phyloP scores from a whole-genome alignment of 1,140 invertebrate species.

The Drosophila persimilis region DNA sequence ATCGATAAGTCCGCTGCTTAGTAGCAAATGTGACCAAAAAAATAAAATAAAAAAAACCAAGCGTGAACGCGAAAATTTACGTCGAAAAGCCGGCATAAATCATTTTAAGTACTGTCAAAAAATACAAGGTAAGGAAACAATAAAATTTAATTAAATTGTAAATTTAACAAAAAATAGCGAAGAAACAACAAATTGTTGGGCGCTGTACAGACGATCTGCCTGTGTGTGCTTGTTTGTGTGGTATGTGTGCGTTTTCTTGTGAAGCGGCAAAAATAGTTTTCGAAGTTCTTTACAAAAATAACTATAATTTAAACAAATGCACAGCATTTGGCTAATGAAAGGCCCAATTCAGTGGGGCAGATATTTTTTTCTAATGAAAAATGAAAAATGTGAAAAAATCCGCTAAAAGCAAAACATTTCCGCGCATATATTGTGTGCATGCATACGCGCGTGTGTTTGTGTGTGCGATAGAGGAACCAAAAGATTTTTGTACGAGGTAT shows the following conservation, averaged over 20 bases:
- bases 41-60: no score
- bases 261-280: slow-evolving; percentile 24
- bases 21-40: no score
- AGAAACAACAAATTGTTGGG: neutral
- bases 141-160: neutral
- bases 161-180: slow-evolving; percentile 6
- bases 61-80: no score
- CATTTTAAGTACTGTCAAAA: no score
- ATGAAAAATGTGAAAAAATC: no score
- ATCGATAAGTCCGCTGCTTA: no score
- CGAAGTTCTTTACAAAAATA: neutral
- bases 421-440: slow-evolving; percentile 6
- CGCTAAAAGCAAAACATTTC: no score
- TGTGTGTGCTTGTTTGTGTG: neutral
- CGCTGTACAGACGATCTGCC: slow-evolving; percentile 1
- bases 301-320: no score
- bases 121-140: neutral
- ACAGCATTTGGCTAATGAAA: slow-evolving; percentile 3
- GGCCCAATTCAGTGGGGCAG: neutral
- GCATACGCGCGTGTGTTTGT: neutral
- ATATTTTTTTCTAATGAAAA: no score
- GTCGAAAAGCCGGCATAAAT: no score
- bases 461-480: slow-evolving; percentile 28
- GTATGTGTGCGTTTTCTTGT: slow-evolving; percentile 7
- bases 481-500: slow-evolving; percentile 3